Conservation (phyloP, 2,113 vertebrate genomes). For the Crypturellus undulatus region DNA sequence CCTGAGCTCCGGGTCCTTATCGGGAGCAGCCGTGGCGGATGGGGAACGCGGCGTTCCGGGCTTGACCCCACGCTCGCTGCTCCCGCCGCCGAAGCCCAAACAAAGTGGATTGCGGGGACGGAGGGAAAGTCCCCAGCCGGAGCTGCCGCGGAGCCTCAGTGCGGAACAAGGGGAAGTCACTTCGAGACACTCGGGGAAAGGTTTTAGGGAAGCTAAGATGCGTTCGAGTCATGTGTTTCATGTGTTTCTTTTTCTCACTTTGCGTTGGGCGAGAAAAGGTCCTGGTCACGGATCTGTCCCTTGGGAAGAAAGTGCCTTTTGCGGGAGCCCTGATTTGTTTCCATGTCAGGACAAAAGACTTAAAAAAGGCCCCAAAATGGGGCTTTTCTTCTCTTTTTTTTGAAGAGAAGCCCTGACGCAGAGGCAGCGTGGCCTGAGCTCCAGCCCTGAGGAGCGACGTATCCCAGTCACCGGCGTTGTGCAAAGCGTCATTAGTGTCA, state of each 20-base stretch:
- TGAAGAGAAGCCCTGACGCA: neutral
- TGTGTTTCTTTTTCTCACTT: neutral
- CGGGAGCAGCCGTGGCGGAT: neutral
- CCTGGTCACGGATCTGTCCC: accelerated
- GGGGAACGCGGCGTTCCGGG: neutral
- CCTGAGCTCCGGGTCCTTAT: neutral
- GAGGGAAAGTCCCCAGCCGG: too few relatives aligned
- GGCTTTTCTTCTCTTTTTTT: accelerated
- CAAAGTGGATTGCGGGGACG: neutral
- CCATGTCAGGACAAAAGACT: neutral
- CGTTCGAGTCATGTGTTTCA: accelerated
- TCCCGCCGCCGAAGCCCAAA: accelerated
- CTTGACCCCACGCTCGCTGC: neutral
- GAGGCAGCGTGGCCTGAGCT: neutral
- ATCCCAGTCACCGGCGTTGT: too few relatives aligned
- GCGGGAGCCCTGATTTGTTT: neutral
- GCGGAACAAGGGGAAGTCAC: too few relatives aligned
- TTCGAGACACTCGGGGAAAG: neutral
- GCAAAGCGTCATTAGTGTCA: too few relatives aligned
- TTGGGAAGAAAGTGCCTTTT: neutral
- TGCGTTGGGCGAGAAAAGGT: neutral
- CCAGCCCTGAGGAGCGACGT: too few relatives aligned
- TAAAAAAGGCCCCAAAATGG: neutral
- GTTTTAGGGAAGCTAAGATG: accelerated
- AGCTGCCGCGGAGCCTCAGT: too few relatives aligned